phyloP scores from a whole-genome alignment of 2,113 vertebrate genomes.

The Gambusia holbrooki region DNA sequence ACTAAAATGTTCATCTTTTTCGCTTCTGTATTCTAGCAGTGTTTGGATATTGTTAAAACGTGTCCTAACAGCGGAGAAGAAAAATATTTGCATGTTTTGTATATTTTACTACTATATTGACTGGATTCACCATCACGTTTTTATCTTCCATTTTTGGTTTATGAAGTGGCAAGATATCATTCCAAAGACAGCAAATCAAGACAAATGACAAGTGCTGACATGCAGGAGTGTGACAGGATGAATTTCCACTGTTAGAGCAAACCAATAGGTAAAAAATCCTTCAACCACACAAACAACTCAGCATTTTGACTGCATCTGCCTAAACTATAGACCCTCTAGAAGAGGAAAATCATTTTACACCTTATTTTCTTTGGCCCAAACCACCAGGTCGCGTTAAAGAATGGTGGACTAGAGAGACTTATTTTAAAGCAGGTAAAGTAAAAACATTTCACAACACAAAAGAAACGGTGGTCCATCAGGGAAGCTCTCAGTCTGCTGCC shows the following conservation, averaged over 20 bases:
- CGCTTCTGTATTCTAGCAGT: background rate
- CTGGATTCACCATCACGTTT: constrained; percentile 49
- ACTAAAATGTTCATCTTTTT: too few species aligned
- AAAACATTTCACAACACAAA: constrained; percentile 1
- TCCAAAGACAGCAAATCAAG: constrained; percentile 47
- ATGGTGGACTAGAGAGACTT: background rate
- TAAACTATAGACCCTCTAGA: too few species aligned
- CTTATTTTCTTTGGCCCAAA: background rate
- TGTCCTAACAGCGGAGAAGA: background rate
- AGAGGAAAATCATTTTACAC: background rate
- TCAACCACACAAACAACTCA: background rate
- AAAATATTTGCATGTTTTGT: background rate
- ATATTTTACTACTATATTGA: constrained; percentile 31
- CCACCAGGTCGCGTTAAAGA: background rate
- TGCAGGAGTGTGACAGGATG: constrained; percentile 27
- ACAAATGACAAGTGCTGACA: constrained; percentile 32
- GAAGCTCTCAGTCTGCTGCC: background rate
- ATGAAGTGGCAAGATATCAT: constrained; percentile 20
- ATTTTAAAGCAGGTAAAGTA: constrained; percentile 15
- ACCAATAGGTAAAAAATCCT: constrained; percentile 1
- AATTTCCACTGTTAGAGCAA: background rate
- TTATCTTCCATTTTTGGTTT: constrained; percentile 26
- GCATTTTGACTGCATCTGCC: background rate
- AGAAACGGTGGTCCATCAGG: constrained; percentile 2
- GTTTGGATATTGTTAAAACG: background rate